Percentiles rank a stretch among this genome's conserved stretches.
phyloP scores from a whole-genome alignment of 1,140 invertebrate species.

The Hylyphantes graminicola region DNA sequence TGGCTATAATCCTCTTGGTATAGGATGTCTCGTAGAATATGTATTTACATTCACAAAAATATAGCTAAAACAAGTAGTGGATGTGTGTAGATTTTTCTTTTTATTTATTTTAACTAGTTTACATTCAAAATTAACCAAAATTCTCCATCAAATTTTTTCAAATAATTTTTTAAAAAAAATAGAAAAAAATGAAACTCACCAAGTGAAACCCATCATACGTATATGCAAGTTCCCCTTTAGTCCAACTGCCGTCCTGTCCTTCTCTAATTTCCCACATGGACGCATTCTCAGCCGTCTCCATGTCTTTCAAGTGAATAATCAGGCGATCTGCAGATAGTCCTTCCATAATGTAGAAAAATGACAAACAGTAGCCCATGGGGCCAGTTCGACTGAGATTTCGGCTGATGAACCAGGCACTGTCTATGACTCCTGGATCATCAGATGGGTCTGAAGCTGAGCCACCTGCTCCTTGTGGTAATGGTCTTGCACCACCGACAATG shows the following conservation, averaged over 20 bases:
- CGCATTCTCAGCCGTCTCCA: conserved; percentile 67
- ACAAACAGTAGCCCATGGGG: conserved; percentile 62
- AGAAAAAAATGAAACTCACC: conserved; percentile 64
- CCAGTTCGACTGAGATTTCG: conserved; percentile 63
- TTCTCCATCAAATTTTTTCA: too few relatives aligned
- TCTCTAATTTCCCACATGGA: conserved; percentile 75
- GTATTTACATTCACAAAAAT: too few relatives aligned
- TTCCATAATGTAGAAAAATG: conserved; percentile 71
- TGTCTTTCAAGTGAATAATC: conserved; percentile 68
- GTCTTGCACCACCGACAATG: conserved; percentile 46
- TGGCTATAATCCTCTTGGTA: too few relatives aligned
- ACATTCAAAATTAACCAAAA: too few relatives aligned
- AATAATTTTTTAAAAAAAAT: too few relatives aligned
- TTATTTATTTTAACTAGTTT: too few relatives aligned
- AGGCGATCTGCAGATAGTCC: conserved; percentile 75
- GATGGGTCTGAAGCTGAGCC: conserved; percentile 6
- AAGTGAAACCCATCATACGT: conserved; percentile 72
- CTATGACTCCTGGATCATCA: conserved; percentile 31
- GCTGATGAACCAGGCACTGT: conserved; percentile 61
- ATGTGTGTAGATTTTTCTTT: too few relatives aligned
- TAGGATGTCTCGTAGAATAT: too few relatives aligned
- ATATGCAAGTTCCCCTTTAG: conserved; percentile 74
- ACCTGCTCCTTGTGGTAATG: conserved; percentile 39
- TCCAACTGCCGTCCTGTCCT: conserved; percentile 72
- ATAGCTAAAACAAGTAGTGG: too few relatives aligned